Evolutionary conservation across 1,140 invertebrate genomes (phyloP), one percentile per base, ranked within the genome.

Genomic region (Drosophila guanche): DNA sequence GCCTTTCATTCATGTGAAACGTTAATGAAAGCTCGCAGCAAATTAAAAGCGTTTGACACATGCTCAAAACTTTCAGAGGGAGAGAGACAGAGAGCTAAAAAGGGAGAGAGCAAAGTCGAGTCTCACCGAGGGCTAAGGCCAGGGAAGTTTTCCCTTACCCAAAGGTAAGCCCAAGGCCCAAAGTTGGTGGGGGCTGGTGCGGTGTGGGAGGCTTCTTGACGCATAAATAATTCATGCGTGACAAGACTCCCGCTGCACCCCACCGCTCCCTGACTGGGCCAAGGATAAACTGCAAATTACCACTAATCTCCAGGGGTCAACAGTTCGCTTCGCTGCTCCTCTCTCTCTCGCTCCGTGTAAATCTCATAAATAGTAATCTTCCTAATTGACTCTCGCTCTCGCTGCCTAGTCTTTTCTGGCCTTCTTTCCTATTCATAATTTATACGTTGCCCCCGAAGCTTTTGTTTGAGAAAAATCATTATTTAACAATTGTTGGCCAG

Each of bases 351-450:
- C 16, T 20, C 16, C 51, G 27, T 61, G 62, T 61, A 84, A 84
- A 66, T 66, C 69, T 76, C 81, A 86, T 85, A 86, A 85, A 85
- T 85, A 81, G 81, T 86, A 85, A 85, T 85, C 75, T 81, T 71
- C 63, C 77, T 85, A 85, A 86, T 85, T 85, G 81, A 86, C 81
- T 85, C 60, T 76, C 41, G 60, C 53, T 41, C 45, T 53, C 33
- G 37, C n/a, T 33, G 33, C 16, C 16, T 20, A 42, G 8, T 8
- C n/a, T 12, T 12, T 20, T 23, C 22, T n/a, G 5, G 14, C 33
- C 22, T 40, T n/a, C 33, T 25, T 56, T 52, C 47, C 50, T 59
- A 77, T 76, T 80, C 74, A 73, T 70, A 66, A 86, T 80, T 85
- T 65, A 81, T 67, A 55, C 56, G 40, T 23, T 50, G 33, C 25